Conservation (phyloP, 2,888 invertebrate species). For the Lissocephala sabroskyi region DNA sequence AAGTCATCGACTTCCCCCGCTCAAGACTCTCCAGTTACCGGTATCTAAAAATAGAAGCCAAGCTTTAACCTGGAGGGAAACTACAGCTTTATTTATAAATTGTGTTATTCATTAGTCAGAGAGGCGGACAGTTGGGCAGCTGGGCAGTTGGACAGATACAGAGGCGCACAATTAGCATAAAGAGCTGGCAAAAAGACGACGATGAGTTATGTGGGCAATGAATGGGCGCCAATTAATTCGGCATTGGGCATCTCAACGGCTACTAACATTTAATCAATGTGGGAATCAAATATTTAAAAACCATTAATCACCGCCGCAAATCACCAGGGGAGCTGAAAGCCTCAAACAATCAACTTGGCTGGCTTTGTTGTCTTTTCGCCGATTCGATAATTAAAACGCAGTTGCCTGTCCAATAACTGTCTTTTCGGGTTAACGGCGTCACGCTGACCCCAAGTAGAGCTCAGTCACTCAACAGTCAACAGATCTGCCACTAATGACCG, state of each 20-base stretch:
- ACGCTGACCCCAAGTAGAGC: not conserved
- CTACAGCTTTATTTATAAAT: slow-evolving; percentile 29
- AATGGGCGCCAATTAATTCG: not conserved
- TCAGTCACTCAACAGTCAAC: not conserved
- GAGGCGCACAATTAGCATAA: not conserved
- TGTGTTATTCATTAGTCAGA: slow-evolving; percentile 36
- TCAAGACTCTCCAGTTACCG: no score
- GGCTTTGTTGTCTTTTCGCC: no score
- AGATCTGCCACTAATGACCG: not conserved
- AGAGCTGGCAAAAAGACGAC: no score
- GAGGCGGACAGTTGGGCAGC: not conserved
- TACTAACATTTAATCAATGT: no score
- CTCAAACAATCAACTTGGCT: no score
- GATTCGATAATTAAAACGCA: slow-evolving; percentile 23
- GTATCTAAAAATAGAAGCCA: slow-evolving; percentile 19
- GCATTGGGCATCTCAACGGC: no score
- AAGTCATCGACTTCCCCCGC: no score
- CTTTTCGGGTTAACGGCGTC: slow-evolving; percentile 42
- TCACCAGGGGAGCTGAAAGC: no score
- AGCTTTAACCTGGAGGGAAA: no score
- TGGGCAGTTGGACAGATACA: not conserved
- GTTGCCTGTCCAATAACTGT: slow-evolving; percentile 31
- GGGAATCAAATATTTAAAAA: no score
- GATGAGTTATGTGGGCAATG: not conserved
- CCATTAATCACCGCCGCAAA: no score